Evolutionary conservation across 2,888 invertebrate species (phyloP).

Genomic region (Epirrhoe alternata): DNA sequence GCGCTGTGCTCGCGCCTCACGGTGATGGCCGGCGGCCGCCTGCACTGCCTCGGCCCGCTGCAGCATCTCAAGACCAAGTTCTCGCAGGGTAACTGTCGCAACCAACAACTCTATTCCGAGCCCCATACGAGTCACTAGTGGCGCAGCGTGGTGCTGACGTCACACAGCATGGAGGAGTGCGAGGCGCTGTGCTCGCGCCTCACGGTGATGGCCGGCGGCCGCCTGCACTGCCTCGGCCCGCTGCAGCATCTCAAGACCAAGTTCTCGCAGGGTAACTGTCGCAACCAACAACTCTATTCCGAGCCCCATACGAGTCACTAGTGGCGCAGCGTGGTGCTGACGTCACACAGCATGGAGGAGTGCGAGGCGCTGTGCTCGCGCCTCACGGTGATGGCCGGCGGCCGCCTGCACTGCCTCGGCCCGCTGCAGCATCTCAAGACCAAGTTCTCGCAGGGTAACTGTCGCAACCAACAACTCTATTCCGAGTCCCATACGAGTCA

Average conservation of each 20-base stretch:
- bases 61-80: conserved; percentile 85
- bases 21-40: conserved; percentile 91
- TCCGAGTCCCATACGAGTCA: conserved; percentile 2
- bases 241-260: conserved; percentile 86
- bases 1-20: conserved; percentile 91
- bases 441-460: conserved; percentile 86
- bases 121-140: not conserved
- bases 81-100: conserved; percentile 84
- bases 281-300: not conserved
- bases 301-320: conserved; percentile 4
- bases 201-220: conserved; percentile 91
- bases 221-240: conserved; percentile 89
- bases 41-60: conserved; percentile 89
- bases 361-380: conserved; percentile 93
- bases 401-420: conserved; percentile 88
- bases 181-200: conserved; percentile 92
- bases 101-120: conserved; percentile 1
- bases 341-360: conserved; percentile 89
- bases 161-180: conserved; percentile 91
- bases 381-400: conserved; percentile 92
- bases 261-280: conserved; percentile 85
- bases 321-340: conserved; percentile 63
- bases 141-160: conserved; percentile 67
- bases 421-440: conserved; percentile 87
- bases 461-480: not conserved